phyloP scores from a whole-genome alignment of 2,888 invertebrate species.

The Oxycera nigricornis region DNA sequence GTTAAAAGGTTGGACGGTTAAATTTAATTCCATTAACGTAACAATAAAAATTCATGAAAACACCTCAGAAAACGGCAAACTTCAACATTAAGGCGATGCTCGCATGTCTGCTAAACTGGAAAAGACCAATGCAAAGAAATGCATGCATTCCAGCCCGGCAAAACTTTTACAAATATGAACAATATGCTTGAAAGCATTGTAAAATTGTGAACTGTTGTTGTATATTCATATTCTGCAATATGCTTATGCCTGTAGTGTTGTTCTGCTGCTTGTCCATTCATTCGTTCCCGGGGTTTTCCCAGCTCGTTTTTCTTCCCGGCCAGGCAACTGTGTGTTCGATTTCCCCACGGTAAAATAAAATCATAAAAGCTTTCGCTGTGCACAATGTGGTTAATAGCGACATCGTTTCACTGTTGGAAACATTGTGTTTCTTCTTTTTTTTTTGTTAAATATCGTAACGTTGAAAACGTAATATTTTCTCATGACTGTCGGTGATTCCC shows the following conservation, averaged over 20 bases:
- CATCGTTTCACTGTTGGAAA: slow-evolving; percentile 10
- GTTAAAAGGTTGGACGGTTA: too few relatives aligned
- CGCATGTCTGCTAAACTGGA: too few relatives aligned
- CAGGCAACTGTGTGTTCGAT: slow-evolving; percentile 21
- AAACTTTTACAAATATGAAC: slow-evolving; percentile 38
- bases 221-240: not conserved
- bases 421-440: not conserved
- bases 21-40: too few relatives aligned
- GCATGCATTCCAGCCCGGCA: too few relatives aligned
- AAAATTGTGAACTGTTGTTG: slow-evolving; percentile 30
- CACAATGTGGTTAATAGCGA: slow-evolving; percentile 22
- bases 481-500: not conserved
- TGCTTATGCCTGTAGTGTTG: not conserved
- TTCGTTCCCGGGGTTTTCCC: not conserved
- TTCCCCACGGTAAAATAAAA: slow-evolving; percentile 36
- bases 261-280: slow-evolving; percentile 1
- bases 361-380: slow-evolving; percentile 29
- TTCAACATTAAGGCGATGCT: too few relatives aligned
- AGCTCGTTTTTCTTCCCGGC: slow-evolving; percentile 5
- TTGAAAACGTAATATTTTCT: slow-evolving; percentile 33
- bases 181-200: slow-evolving; percentile 33
- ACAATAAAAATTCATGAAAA: too few relatives aligned
- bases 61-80: too few relatives aligned
- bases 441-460: slow-evolving; percentile 12
- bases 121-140: too few relatives aligned